Percentiles rank a stretch among this genome's conserved stretches.
These are phyloP conservation scores for Mya arenaria DNA, from an alignment of 1,140 invertebrate genomes.

Conservation along the genomic window DNA sequence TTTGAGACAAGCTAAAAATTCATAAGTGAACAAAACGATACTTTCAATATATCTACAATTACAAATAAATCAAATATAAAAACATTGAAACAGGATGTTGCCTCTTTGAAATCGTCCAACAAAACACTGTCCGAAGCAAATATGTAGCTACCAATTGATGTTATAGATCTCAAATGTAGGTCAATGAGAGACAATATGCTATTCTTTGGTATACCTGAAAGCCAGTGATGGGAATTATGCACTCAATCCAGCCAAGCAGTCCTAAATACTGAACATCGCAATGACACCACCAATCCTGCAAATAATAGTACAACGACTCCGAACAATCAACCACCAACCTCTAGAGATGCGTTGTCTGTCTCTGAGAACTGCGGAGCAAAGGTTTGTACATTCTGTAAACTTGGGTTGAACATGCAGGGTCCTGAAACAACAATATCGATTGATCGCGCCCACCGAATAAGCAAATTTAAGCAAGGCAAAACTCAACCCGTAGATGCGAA, in stretches of 20 bases:
- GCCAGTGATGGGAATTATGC: not conserved
- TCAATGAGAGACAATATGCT: conserved; percentile 1
- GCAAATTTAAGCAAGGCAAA: not conserved
- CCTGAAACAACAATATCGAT: not conserved
- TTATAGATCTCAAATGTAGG: not conserved
- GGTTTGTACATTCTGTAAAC: not conserved
- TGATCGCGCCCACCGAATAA: not conserved
- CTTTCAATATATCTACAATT: no score
- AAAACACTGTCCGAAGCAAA: no score
- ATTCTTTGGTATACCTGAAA: conserved; percentile 4
- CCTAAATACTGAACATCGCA: not conserved
- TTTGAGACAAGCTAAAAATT: no score
- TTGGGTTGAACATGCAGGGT: not conserved
- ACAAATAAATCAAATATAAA: no score
- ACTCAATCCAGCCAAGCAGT: not conserved
- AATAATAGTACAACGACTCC: no score
- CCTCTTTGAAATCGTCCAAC: no score
- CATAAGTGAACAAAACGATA: not conserved
- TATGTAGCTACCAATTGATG: no score
- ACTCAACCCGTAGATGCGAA: not conserved
- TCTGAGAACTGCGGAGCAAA: not conserved
- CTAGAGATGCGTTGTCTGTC: no score
- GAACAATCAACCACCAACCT: no score
- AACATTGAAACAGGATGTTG: no score
- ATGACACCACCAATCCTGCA: not conserved